Percentiles rank a stretch among this genome's conserved stretches.
phyloP scores from a whole-genome alignment of 2,797 vertebrate species.

The Gambusia yucatana region DNA sequence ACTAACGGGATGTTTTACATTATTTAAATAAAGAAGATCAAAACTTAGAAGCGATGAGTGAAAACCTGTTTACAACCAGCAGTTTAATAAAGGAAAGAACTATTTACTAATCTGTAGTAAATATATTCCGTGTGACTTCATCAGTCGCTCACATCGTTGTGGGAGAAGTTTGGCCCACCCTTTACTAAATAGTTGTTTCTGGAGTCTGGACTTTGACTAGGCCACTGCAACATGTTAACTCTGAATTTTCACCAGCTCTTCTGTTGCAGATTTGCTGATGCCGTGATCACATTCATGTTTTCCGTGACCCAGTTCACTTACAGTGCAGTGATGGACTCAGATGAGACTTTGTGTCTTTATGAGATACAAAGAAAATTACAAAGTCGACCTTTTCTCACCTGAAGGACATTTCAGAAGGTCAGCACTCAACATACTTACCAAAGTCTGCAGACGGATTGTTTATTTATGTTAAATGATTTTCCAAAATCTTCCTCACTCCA shows the following conservation, averaged over 20 bases:
- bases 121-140: background rate
- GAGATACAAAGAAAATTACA: too few relatives aligned
- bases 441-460: background rate
- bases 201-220: background rate
- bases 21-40: background rate
- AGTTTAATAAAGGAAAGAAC: background rate
- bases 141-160: too few relatives aligned
- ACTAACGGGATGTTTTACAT: background rate
- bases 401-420: background rate
- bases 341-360: too few relatives aligned
- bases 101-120: background rate
- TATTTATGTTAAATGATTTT: background rate
- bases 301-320: background rate
- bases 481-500: background rate
- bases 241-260: background rate
- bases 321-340: background rate
- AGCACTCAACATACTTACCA: background rate
- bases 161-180: too few relatives aligned
- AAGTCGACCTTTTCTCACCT: too few relatives aligned
- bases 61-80: background rate
- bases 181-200: background rate
- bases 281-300: background rate
- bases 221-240: background rate
- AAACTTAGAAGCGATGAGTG: background rate
- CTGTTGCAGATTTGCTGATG: background rate